phyloP scores from a whole-genome alignment of 2,888 invertebrate genomes.

The Plutella xylostella region DNA sequence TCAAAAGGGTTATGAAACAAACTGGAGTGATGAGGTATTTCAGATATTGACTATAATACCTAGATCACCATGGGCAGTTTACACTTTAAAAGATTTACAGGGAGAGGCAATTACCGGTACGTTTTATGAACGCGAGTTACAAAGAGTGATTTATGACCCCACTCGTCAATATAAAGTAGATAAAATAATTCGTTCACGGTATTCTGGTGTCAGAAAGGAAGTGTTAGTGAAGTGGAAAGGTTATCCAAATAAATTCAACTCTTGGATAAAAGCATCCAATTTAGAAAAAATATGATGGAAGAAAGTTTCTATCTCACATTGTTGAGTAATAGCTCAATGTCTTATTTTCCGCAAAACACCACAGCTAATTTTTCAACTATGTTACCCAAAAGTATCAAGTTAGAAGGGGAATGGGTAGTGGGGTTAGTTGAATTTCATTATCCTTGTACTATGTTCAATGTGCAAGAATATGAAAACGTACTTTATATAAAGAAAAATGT shows the following conservation, averaged over 20 bases:
- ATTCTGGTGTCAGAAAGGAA: conserved; percentile 20
- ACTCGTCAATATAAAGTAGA: conserved; percentile 19
- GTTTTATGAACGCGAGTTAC: conserved; percentile 23
- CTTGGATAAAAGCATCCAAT: conserved; percentile 17
- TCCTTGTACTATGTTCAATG: conserved; percentile 19
- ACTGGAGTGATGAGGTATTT: conserved; percentile 27
- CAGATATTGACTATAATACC: conserved; percentile 13
- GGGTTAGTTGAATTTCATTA: no score
- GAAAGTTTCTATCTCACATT: conserved; percentile 21
- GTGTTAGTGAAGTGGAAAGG: conserved; percentile 24
- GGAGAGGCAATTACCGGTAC: conserved; percentile 19
- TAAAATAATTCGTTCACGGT: conserved; percentile 18
- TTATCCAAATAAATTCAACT: conserved; percentile 24
- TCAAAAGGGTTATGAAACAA: conserved; percentile 24
- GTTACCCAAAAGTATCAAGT: no score
- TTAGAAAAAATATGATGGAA: conserved; percentile 18
- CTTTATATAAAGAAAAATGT: conserved; percentile 15
- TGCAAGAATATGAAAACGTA: conserved; percentile 17
- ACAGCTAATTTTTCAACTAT: conserved; percentile 17
- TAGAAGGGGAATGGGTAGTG: no score
- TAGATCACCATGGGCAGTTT: conserved; percentile 17
- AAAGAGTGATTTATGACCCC: conserved; percentile 19
- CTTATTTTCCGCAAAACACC: conserved; percentile 20
- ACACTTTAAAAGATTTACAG: conserved; percentile 19
- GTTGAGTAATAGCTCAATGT: conserved; percentile 15